These are phyloP conservation scores for Sarcophaga variegata DNA, from an alignment of 2,888 invertebrate species.

Conservation along the genomic window DNA sequence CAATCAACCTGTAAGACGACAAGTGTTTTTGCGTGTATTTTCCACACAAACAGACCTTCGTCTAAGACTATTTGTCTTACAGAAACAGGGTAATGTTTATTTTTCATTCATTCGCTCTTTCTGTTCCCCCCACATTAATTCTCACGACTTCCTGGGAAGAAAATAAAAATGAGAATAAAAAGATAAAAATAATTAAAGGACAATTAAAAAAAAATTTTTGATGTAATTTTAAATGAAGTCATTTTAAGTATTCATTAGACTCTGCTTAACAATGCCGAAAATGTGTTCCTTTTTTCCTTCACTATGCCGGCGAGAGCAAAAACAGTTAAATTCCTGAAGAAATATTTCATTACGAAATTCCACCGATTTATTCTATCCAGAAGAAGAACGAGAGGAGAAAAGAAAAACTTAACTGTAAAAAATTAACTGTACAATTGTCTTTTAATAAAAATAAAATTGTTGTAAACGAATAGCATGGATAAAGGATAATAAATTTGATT, in stretches of 20 bases:
- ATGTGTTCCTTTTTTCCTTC: neutral
- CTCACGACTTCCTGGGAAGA: too few species aligned
- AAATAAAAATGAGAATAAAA: neutral
- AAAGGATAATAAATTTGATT: conserved; percentile 57
- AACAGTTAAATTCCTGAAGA: neutral
- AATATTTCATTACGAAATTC: conserved; percentile 21
- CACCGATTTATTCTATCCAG: neutral
- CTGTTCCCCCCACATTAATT: neutral
- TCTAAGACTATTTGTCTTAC: too few species aligned
- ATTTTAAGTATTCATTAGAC: conserved; percentile 3
- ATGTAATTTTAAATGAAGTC: neutral
- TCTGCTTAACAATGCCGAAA: neutral
- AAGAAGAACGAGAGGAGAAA: conserved; percentile 6
- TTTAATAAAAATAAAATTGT: conserved; percentile 45
- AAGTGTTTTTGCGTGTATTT: too few species aligned
- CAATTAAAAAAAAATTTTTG: conserved; percentile 15
- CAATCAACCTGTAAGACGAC: too few species aligned
- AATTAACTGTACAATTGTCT: conserved; percentile 55
- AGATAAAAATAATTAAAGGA: neutral
- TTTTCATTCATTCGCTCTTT: neutral
- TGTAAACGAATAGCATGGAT: neutral
- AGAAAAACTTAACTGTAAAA: neutral
- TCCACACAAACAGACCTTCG: too few species aligned
- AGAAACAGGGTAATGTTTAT: too few species aligned
- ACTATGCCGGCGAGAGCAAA: neutral